Evolutionary conservation across 2,113 vertebrate species (phyloP).

Genomic region (Shinisaurus crocodilurus): DNA sequence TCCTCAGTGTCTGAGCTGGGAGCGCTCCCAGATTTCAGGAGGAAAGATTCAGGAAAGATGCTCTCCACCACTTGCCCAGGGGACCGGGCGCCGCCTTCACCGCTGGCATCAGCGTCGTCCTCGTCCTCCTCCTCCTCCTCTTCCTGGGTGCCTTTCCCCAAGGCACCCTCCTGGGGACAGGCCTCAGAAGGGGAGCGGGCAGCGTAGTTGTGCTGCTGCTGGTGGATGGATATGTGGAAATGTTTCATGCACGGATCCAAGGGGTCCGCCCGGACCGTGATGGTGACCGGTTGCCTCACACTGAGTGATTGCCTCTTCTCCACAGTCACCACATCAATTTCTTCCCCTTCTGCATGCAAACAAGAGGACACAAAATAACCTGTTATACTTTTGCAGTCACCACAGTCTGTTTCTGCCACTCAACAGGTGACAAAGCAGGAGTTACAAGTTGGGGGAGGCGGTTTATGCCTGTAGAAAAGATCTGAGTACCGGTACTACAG

Average conservation of each 20-base stretch:
- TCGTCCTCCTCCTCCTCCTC: background rate
- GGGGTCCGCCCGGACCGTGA: slow-evolving; percentile 89
- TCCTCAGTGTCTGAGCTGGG: slow-evolving; percentile 89
- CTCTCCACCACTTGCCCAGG: background rate
- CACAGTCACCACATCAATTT: slow-evolving; percentile 95
- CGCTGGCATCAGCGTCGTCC: background rate
- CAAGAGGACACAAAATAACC: background rate
- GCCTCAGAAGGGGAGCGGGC: slow-evolving; percentile 88
- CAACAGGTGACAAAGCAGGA: background rate
- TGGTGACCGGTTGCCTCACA: slow-evolving; percentile 87
- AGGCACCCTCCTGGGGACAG: slow-evolving; percentile 39
- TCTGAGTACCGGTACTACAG: no score
- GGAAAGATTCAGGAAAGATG: slow-evolving; percentile 50
- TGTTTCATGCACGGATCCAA: slow-evolving; percentile 90
- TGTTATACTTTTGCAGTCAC: rapidly evolving
- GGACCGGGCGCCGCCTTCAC: background rate
- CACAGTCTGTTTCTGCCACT: background rate
- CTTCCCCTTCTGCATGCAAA: slow-evolving; percentile 83
- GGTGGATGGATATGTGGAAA: slow-evolving; percentile 94
- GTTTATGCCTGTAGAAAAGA: no score
- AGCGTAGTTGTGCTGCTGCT: slow-evolving; percentile 96
- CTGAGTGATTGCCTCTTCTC: slow-evolving; percentile 85
- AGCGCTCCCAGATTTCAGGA: slow-evolving; percentile 68
- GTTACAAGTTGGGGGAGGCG: background rate
- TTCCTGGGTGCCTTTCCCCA: slow-evolving; percentile 45